Evolutionary conservation across 2,797 vertebrate species (phyloP).

Genomic region (Hippopotamyrus pictus): DNA sequence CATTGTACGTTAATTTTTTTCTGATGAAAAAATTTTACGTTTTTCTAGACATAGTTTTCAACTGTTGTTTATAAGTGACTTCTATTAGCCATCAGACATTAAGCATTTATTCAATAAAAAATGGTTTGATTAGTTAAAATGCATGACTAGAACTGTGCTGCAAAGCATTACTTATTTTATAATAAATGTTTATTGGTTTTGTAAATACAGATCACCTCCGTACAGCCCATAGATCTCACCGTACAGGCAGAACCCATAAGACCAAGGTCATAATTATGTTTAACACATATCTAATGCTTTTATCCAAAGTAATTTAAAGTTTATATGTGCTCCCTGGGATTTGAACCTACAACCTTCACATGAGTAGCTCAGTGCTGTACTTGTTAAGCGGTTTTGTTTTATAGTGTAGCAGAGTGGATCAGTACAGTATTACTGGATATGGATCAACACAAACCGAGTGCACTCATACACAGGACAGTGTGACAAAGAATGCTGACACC

Average conservation of each 20-base stretch:
- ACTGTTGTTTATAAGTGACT: neutral
- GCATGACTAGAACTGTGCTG: neutral
- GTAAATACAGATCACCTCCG: neutral
- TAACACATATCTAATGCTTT: neutral
- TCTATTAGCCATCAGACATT: neutral
- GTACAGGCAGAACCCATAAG: constrained; percentile 1
- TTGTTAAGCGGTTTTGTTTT: neutral
- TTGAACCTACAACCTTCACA: neutral
- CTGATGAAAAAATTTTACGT: neutral
- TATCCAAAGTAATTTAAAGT: neutral
- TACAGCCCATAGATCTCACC: neutral
- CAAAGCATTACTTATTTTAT: neutral
- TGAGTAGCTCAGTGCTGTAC: neutral
- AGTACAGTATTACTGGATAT: neutral
- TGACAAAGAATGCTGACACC: neutral
- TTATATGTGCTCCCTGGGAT: neutral
- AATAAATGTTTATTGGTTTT: constrained; percentile 11
- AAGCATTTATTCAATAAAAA: neutral
- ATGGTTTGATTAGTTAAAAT: neutral
- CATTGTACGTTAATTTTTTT: neutral
- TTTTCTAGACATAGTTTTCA: neutral
- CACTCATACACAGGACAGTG: neutral
- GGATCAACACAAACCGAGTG: neutral
- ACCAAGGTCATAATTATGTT: constrained; percentile 5
- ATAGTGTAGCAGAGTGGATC: neutral